Evolutionary conservation across 2,113 vertebrate genomes (phyloP), one percentile per base, ranked within the genome.

Genomic region (Muntiacus reevesi): DNA sequence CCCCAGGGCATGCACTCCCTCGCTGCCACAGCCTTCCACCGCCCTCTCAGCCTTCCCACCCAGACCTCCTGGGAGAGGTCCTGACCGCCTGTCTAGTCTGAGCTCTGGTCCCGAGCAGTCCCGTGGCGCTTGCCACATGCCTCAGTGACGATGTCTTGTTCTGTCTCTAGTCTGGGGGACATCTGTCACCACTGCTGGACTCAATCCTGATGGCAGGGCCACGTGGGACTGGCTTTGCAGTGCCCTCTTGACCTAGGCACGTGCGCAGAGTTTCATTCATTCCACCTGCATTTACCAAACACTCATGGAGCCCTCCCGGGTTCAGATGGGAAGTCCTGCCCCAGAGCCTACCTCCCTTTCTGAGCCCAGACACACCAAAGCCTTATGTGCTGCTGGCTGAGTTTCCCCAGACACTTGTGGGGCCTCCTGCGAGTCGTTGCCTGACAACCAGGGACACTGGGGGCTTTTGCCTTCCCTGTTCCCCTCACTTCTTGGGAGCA

Each of bases 251-350:
- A n/a, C 52, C 62, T 4, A 8, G 36, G 47, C 23, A 4, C 2
- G 0, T 1, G 30, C 0, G 2, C 14, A 0, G 45, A 59, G 45
- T 28, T 74, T 60, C 47, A 50, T 76, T 52, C 14, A 30, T 47
- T 55, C 27, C 15, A 1, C 1, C 15, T 40, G 12, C 64, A 11
- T 23, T n/a, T 27, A 55, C 25, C 57, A 30, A 36, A 21, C 5
- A 3, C 0, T 1, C 79, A 1, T 0, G 25, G 19, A 43, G 81
- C 54, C 17, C 60, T 76, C 33, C 60, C 0, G 0, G 13, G 45
- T 62, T 55, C n/a, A 60, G 52, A 30, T 47, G 25, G 36, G 40
- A 74, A 40, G 47, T 33, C 23, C 27, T 78, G 55, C 62, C 62
- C 8, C 2, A 76, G 76, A 36, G 43, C 1, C 45, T 71, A 13